Evolutionary conservation across 2,113 vertebrate genomes (phyloP), one percentile per base, ranked within the genome.

Genomic region (Gallinago media): DNA sequence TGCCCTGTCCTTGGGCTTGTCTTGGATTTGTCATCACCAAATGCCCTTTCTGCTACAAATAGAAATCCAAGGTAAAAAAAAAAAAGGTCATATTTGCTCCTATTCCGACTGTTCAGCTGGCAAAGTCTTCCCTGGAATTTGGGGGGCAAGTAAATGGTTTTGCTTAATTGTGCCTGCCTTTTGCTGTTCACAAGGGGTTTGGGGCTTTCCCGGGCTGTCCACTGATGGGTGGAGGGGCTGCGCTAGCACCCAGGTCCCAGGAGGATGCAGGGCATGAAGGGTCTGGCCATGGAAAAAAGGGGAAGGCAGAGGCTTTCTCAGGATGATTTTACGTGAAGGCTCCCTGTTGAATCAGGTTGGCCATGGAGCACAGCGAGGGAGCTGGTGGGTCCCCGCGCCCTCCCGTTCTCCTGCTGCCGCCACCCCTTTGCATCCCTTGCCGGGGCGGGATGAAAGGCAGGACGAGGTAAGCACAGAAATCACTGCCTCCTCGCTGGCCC

Each of bases 291-390:
- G 50, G 50, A 22, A 25, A 26, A 25, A 68, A 21, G 27, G 31
- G 32, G 3, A 17, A 49, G 25, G 16, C 31, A 68, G 62, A 7
- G 15, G 0, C 42, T 87, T 65, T 42, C 49, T 44, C 2, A 3
- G 29, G 16, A 1, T 21, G 5, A 15, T 77, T 3, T 55, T 18
- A 4, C 1, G 0, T 22, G 18, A 42, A 11, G 44, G 31, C 6
- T 80, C 38, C 47, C 8, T 54, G 15, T 27, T 55, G 91, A 34
- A 17, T 5, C 1, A 5, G 16, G 8, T 4, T 75, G 50, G 50
- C 46, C 1, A 1, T 11, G 42, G 26, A 32, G 31, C 0, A 1
- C 11, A 31, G 56, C 0, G 2, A 0, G 42, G n/a, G 15, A 54
- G 71, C 52, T 67, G 36, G 7, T 20, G 65, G 9, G 7, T 55